These are phyloP conservation scores for Agapornis canus DNA, from an alignment of 2,797 vertebrate species.

Conservation along the genomic window DNA sequence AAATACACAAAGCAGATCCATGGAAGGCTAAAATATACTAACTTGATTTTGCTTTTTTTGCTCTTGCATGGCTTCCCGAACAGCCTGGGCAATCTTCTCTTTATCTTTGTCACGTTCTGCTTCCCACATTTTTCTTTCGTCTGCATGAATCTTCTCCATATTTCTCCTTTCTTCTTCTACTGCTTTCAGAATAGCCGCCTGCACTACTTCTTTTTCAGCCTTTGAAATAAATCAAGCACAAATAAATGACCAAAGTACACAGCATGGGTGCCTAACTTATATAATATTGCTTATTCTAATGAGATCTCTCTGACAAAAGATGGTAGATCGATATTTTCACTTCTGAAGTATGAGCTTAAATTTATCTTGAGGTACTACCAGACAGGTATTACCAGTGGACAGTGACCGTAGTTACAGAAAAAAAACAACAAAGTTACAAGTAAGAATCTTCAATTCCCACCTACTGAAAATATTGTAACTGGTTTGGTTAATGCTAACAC, in stretches of 20 bases:
- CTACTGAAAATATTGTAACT: not conserved
- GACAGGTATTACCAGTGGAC: not conserved
- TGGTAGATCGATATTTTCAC: not conserved
- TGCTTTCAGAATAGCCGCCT: slow-evolving; percentile 73
- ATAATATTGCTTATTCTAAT: not conserved
- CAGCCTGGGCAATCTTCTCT: slow-evolving; percentile 67
- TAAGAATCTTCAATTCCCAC: not conserved
- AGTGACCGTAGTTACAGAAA: not conserved
- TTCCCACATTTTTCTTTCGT: slow-evolving; percentile 77
- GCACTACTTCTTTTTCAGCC: slow-evolving; percentile 75
- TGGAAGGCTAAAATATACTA: not conserved
- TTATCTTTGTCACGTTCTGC: slow-evolving; percentile 67
- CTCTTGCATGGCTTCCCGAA: slow-evolving; percentile 71
- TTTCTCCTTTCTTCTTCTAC: slow-evolving; percentile 77
- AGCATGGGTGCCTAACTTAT: not conserved
- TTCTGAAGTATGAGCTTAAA: not conserved
- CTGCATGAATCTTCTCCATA: slow-evolving; percentile 72
- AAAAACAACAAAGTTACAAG: not conserved
- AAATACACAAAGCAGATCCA: not conserved
- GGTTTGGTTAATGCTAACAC: not conserved
- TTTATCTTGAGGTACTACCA: not conserved
- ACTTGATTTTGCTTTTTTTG: slow-evolving; percentile 77
- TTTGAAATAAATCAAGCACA: slow-evolving; percentile 46
- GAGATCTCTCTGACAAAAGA: not conserved
- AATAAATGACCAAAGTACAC: not conserved